phyloP scores from a whole-genome alignment of 2,113 vertebrate species.

The Megalops atlanticus region DNA sequence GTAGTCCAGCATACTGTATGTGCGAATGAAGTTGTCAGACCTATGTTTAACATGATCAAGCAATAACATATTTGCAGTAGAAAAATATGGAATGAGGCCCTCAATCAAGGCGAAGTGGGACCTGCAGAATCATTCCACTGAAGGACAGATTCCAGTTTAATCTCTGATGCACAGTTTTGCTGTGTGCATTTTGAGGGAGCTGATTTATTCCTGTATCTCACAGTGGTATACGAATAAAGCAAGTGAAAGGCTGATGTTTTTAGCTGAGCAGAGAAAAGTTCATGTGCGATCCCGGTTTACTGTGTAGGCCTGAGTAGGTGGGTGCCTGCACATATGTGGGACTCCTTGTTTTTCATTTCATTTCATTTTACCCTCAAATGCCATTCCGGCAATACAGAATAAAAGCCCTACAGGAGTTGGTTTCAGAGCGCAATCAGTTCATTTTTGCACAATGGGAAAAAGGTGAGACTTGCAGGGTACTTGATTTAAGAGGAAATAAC shows the following conservation, averaged over 20 bases:
- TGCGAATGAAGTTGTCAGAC: too few species aligned
- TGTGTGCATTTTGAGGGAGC: neutral
- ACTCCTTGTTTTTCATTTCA: neutral
- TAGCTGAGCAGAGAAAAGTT: neutral
- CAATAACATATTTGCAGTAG: too few species aligned
- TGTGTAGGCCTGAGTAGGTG: slow-evolving; percentile 34
- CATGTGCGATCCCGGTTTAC: slow-evolving; percentile 18
- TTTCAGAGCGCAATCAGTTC: slow-evolving; percentile 34
- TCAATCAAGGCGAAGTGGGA: too few species aligned
- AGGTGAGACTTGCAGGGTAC: slow-evolving; percentile 19
- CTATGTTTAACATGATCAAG: too few species aligned
- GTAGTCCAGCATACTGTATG: too few species aligned
- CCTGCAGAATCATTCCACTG: too few species aligned
- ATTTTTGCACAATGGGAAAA: slow-evolving; percentile 23
- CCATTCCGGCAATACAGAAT: neutral
- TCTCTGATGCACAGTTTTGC: neutral
- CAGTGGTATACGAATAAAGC: neutral
- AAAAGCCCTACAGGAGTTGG: slow-evolving; percentile 26
- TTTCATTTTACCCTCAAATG: slow-evolving; percentile 19
- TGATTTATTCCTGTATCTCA: neutral
- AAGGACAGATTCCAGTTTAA: too few species aligned
- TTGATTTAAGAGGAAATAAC: slow-evolving; percentile 33
- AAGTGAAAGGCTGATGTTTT: neutral
- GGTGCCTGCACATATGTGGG: slow-evolving; percentile 16
- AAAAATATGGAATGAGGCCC: too few species aligned